These are phyloP conservation scores for Luffia ferchaultella DNA, from an alignment of 2,888 invertebrate species.

Conservation along the genomic window DNA sequence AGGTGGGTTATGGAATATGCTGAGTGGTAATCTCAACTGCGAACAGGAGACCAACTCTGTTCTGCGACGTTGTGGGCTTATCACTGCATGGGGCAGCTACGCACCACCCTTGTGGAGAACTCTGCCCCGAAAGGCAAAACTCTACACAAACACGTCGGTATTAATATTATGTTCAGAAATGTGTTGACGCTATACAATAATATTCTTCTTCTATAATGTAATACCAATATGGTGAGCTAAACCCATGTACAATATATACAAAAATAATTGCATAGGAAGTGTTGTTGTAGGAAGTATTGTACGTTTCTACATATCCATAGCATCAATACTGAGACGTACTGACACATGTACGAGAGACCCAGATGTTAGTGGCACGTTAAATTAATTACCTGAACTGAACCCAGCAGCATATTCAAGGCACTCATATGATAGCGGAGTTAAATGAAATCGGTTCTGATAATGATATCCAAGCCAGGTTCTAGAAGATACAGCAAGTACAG, in stretches of 20 bases:
- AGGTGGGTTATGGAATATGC: constrained; percentile 78
- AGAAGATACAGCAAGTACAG: constrained; percentile 97
- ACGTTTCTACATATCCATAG: neutral
- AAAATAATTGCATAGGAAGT: too few relatives aligned
- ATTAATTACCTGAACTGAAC: constrained; percentile 74
- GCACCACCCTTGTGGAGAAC: constrained; percentile 33
- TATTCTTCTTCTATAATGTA: too few relatives aligned
- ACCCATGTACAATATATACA: too few relatives aligned
- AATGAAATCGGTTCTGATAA: constrained; percentile 95
- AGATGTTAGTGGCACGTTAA: too few relatives aligned
- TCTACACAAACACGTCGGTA: constrained; percentile 14
- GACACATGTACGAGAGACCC: too few relatives aligned
- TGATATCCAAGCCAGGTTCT: constrained; percentile 98
- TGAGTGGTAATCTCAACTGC: constrained; percentile 60
- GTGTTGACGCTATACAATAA: too few relatives aligned
- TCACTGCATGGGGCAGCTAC: constrained; percentile 65
- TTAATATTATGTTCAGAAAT: constrained; percentile 66
- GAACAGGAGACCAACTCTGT: constrained; percentile 53
- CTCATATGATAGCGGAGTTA: constrained; percentile 96
- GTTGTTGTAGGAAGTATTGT: neutral
- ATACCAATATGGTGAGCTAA: too few relatives aligned
- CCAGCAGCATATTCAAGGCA: constrained; percentile 97
- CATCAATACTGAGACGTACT: too few relatives aligned
- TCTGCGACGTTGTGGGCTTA: constrained; percentile 71
- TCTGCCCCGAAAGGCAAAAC: neutral